Evolutionary conservation across 2,797 vertebrate genomes (phyloP).

Genomic region (Paratrypauchen microcephalus): DNA sequence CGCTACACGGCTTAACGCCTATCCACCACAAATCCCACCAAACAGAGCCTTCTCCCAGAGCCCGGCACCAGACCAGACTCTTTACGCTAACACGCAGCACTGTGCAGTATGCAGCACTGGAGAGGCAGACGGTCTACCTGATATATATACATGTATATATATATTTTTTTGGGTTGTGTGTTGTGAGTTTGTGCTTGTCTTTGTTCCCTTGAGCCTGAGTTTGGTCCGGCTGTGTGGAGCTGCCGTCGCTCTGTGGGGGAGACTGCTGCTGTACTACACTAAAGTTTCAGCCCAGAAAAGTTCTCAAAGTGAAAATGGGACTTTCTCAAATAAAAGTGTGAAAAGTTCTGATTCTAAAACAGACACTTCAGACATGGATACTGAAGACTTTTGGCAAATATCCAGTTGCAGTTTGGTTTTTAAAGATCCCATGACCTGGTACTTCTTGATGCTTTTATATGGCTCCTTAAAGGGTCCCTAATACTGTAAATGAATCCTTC

Average conservation of each 20-base stretch:
- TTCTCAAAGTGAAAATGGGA: conserved; percentile 3
- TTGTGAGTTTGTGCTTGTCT: conserved; percentile 25
- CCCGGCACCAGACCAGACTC: too few relatives aligned
- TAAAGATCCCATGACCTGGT: too few relatives aligned
- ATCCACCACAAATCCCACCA: conserved; percentile 71
- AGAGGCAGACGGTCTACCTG: conserved; percentile 30
- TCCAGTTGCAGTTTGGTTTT: not conserved
- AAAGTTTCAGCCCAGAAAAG: conserved; percentile 37
- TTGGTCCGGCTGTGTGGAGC: conserved; percentile 49
- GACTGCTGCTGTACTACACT: conserved; percentile 36
- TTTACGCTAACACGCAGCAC: too few relatives aligned
- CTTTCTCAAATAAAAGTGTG: not conserved
- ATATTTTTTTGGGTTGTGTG: conserved; percentile 17
- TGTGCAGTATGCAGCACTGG: not conserved
- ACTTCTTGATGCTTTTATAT: too few relatives aligned
- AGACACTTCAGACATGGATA: conserved; percentile 17
- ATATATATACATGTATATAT: not conserved
- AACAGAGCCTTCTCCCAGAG: conserved; percentile 36
- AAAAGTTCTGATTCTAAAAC: conserved; percentile 20
- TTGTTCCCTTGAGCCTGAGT: conserved; percentile 18
- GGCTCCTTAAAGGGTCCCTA: too few relatives aligned
- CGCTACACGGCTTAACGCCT: conserved; percentile 64
- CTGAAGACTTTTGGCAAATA: conserved; percentile 6
- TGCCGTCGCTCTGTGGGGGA: conserved; percentile 28
- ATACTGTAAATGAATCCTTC: too few relatives aligned